A percentile compares a stretch with the other conserved stretches of the same genome.
phyloP scores from a whole-genome alignment of 1,140 invertebrate species.

The Drosophila pandora region DNA sequence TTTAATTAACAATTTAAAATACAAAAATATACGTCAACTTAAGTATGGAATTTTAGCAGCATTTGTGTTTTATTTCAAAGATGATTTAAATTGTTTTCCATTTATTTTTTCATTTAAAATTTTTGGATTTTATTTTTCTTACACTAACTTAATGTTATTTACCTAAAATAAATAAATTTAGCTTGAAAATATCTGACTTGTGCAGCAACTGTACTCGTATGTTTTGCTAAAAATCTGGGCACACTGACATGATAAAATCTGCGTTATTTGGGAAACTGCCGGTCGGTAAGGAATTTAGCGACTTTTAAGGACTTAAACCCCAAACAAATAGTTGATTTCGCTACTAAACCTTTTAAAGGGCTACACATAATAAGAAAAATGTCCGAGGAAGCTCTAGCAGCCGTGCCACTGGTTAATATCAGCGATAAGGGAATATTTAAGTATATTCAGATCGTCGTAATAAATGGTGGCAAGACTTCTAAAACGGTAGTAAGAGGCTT shows the following conservation, averaged over 20 bases:
- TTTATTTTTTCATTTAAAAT: background rate
- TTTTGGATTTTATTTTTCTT: background rate
- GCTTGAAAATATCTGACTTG: background rate
- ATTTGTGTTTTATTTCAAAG: too few relatives aligned
- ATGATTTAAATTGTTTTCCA: too few relatives aligned
- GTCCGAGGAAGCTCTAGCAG: conserved; percentile 64
- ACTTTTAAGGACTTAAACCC: background rate
- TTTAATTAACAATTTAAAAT: too few relatives aligned
- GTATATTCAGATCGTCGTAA: conserved; percentile 92
- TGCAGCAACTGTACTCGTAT: background rate
- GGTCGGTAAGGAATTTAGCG: conserved; percentile 5
- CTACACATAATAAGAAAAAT: conserved; percentile 62
- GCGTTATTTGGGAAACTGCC: conserved; percentile 4
- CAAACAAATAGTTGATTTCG: background rate
- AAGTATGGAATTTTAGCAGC: too few relatives aligned
- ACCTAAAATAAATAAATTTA: background rate
- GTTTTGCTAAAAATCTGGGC: background rate
- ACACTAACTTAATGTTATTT: too few relatives aligned
- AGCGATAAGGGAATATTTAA: conserved; percentile 92
- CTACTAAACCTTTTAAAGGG: conserved; percentile 1
- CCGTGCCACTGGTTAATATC: conserved; percentile 90
- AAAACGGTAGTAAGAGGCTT: conserved; percentile 91
- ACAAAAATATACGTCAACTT: too few relatives aligned
- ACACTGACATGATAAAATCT: conserved; percentile 1
- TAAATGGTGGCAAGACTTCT: conserved; percentile 74